Evolutionary conservation across 2,888 invertebrate species (phyloP).

Genomic region (Caenorhabditis macrosperma): DNA sequence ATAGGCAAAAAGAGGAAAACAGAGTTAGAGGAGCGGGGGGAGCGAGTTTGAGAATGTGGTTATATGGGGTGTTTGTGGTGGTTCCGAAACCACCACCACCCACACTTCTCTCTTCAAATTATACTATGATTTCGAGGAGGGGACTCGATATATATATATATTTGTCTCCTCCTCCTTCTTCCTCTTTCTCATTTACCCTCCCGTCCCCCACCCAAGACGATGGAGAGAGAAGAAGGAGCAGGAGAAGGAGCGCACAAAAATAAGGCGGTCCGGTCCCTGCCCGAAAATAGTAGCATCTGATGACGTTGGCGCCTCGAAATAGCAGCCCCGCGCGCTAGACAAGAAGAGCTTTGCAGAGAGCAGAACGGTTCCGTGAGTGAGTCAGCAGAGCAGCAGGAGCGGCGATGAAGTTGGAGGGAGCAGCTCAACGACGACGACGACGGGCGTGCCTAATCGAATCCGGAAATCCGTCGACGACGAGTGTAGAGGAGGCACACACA

Average conservation of each 20-base stretch:
- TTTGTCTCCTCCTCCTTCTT: not conserved
- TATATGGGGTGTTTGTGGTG: not conserved
- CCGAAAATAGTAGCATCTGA: constrained; percentile 51
- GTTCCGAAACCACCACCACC: constrained; percentile 7
- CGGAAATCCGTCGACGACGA: constrained; percentile 22
- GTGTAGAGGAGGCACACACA: not conserved
- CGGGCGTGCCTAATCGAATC: constrained; percentile 35
- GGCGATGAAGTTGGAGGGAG: too few relatives aligned
- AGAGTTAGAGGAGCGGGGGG: too few relatives aligned
- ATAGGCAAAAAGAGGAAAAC: not conserved
- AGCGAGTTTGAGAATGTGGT: not conserved
- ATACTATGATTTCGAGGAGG: constrained; percentile 40
- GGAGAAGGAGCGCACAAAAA: constrained; percentile 25
- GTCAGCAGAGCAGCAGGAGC: too few relatives aligned
- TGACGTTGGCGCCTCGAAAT: constrained; percentile 42
- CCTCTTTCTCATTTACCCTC: constrained; percentile 23
- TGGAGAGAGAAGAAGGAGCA: constrained; percentile 5
- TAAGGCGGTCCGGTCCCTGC: constrained; percentile 18
- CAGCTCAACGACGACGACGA: too few relatives aligned
- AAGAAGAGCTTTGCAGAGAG: constrained; percentile 2
- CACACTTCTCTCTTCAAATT: constrained; percentile 45
- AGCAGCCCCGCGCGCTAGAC: not conserved
- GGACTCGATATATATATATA: constrained; percentile 28
- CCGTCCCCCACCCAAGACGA: too few relatives aligned
- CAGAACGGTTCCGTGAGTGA: constrained; percentile 8